phyloP scores from a whole-genome alignment of 2,797 vertebrate species.

The Apodemus agrarius region DNA sequence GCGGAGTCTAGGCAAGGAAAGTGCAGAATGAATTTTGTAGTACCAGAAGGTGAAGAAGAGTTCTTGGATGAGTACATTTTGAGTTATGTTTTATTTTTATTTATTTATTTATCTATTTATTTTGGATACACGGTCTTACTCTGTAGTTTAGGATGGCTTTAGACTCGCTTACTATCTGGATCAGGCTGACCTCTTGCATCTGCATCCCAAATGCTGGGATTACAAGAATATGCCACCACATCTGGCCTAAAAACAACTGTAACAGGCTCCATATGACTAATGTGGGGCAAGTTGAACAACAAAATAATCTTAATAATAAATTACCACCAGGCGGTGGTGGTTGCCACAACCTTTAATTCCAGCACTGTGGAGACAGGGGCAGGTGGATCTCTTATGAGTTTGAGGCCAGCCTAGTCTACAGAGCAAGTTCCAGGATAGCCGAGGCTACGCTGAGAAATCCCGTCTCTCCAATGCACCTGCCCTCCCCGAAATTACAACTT shows the following conservation, averaged over 20 bases:
- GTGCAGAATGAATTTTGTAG: neutral
- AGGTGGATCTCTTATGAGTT: neutral
- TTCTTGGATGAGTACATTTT: neutral
- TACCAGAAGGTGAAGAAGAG: neutral
- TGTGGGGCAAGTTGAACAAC: neutral
- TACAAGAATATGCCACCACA: neutral
- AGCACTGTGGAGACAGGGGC: neutral
- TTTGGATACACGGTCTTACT: neutral
- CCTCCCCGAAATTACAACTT: neutral
- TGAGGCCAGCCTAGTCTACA: neutral
- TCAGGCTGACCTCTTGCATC: neutral
- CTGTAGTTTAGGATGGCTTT: neutral
- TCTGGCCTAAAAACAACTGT: neutral
- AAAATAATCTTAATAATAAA: neutral
- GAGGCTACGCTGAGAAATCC: neutral
- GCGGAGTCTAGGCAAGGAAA: constrained; percentile 14
- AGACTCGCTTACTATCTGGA: neutral
- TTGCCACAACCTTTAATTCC: neutral
- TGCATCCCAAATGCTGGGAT: neutral
- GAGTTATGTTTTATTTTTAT: neutral
- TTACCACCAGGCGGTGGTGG: neutral
- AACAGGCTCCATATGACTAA: neutral
- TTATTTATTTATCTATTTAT: neutral
- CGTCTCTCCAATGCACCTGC: neutral
- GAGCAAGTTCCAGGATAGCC: neutral